Evolutionary conservation across 1,140 invertebrate species (phyloP), one percentile per base, ranked within the genome.

Genomic region (Cyphomyrmex costatus): DNA sequence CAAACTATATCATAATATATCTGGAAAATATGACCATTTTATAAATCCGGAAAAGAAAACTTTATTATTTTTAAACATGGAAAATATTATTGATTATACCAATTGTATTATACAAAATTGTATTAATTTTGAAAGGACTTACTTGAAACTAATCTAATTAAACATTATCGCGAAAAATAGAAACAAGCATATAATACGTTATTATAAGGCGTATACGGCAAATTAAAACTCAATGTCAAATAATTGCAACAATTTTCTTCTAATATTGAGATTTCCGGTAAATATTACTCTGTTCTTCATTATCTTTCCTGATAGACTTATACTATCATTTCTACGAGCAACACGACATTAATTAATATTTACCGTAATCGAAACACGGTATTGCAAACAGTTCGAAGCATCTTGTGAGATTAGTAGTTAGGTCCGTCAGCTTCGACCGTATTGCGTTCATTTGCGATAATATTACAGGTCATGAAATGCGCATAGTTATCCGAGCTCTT

Each of bases 361-460:
- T 36, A 42, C 19, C 21, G 19, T 21, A 42, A 70, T 33, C 36
- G 66, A 70, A 33, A 16, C 36, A n/a, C 5, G 12, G n/a, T 16
- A 24, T 27, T 16, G 21, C 73, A 36, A 19, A 76, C 56, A 76
- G 14, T 76, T 33, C 14, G 7, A 16, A 49, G 30, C 51, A 51
- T 33, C 51, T 1, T 3, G 33, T 33, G 73, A 33, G 71, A 53
- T 12, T 36, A n/a, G 21, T 21, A 60, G 36, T 27, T 53, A 16
- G 8, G 61, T 46, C 8, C 14, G 16, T 60, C 1, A 42, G 2
- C 36, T 42, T 42, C 36, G 7, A 36, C 2, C 33, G 7, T n/a
- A 19, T 24, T 5, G 33, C 53, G 7, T 16, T 16, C 21, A 16
- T 77, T 77, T 77, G 56, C 73, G 36, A 56, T 61, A 60, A 61